phyloP scores from a whole-genome alignment of 1,140 invertebrate genomes.

The Drosophila subpulchrella region DNA sequence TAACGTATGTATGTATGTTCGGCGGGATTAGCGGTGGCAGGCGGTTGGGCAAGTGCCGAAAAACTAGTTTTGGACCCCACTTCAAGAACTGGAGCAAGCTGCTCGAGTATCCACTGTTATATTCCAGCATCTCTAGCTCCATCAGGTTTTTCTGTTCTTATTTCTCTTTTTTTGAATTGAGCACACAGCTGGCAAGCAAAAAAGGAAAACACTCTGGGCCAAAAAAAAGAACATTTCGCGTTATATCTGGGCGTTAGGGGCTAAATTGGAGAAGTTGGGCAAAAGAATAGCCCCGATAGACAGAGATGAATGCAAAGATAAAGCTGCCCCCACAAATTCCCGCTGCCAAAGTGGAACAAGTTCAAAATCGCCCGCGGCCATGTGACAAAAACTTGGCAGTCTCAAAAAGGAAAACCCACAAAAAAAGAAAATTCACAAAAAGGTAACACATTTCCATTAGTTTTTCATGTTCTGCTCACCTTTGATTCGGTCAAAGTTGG shows the following conservation, averaged over 20 bases:
- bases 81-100: slow-evolving; percentile 56
- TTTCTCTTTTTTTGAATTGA: slow-evolving; percentile 32
- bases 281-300: slow-evolving; percentile 32
- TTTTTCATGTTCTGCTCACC: slow-evolving; percentile 25
- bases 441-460: slow-evolving; percentile 16
- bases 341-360: slow-evolving; percentile 57
- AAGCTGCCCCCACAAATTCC: slow-evolving; percentile 33
- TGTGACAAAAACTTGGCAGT: slow-evolving; percentile 47
- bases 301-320: slow-evolving; percentile 36
- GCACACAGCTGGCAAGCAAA: slow-evolving; percentile 35
- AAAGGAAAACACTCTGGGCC: slow-evolving; percentile 23
- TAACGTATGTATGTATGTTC: slow-evolving; percentile 15
- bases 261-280: slow-evolving; percentile 22
- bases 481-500: slow-evolving; percentile 41
- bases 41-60: slow-evolving; percentile 47
- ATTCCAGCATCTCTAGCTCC: slow-evolving; percentile 17
- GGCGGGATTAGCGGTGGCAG: slow-evolving; percentile 32
- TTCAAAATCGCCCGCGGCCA: slow-evolving; percentile 55
- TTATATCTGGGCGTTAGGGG: slow-evolving; percentile 31
- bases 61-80: slow-evolving; percentile 56
- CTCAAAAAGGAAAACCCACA: slow-evolving; percentile 19
- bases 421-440: slow-evolving; percentile 7
- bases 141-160: slow-evolving; percentile 41
- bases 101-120: slow-evolving; percentile 41
- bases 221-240: slow-evolving; percentile 29